Evolutionary conservation across 37 sponge, comb jelly and placozoan species (phyloP).

Genomic region (Haliclona indistincta): DNA sequence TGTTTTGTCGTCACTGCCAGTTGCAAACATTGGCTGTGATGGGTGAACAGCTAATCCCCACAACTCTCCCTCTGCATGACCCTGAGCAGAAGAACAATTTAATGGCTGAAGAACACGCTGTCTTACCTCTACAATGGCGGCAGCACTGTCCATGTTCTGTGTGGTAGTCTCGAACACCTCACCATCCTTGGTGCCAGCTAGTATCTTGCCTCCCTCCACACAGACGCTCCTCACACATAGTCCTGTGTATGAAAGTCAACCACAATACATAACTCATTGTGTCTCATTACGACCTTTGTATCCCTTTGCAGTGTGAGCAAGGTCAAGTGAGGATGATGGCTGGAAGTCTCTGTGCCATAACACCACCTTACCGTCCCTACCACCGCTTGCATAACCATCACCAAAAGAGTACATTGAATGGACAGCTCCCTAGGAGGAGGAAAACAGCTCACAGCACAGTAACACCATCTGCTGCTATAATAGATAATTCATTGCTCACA

Average conservation of each 20-base stretch:
- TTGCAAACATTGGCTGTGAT: constrained; percentile 66
- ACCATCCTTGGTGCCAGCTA: constrained; percentile 89
- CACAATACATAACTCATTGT: background rate
- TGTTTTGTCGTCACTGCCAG: constrained; percentile 89
- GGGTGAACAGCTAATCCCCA: constrained; percentile 95
- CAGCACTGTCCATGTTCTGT: constrained; percentile 63
- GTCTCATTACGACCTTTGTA: constrained; percentile 53
- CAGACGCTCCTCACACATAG: constrained; percentile 80
- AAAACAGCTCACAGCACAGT: too few relatives aligned
- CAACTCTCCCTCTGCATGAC: constrained; percentile 95
- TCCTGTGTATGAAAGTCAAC: constrained; percentile 32
- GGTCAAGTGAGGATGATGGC: constrained; percentile 70
- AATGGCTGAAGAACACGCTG: background rate
- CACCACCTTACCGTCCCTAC: constrained; percentile 80
- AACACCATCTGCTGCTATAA: background rate
- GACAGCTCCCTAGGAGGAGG: constrained; percentile 60
- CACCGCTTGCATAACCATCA: constrained; percentile 90
- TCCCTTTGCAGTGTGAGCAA: constrained; percentile 58
- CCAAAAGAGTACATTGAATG: constrained; percentile 55
- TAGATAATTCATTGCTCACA: background rate
- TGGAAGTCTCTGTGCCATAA: constrained; percentile 81
- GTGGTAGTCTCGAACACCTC: constrained; percentile 82
- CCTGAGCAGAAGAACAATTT: constrained; percentile 10
- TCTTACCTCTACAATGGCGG: constrained; percentile 44
- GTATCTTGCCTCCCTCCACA: constrained; percentile 75